Evolutionary conservation across 2,113 vertebrate genomes (phyloP).

Genomic region (Crotalus helleri): DNA sequence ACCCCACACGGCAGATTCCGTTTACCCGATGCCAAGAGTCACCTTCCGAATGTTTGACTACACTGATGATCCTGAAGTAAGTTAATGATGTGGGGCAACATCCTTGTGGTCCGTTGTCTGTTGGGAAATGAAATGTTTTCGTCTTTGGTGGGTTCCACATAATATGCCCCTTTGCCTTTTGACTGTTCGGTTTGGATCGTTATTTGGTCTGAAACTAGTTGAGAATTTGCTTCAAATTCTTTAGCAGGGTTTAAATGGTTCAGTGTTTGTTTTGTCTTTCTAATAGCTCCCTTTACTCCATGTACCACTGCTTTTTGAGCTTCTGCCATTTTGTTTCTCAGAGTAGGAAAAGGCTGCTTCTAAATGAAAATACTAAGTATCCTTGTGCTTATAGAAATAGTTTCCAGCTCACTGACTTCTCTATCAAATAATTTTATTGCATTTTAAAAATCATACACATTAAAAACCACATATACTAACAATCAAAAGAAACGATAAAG

Average conservation of each 20-base stretch:
- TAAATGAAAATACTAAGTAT: neutral
- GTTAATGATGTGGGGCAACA: neutral
- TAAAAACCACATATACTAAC: neutral
- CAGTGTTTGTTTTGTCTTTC: neutral
- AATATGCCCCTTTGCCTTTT: neutral
- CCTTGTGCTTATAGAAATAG: neutral
- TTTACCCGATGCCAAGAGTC: constrained; percentile 90
- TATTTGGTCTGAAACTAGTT: neutral
- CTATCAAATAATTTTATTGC: neutral
- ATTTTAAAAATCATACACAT: neutral
- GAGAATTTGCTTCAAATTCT: neutral
- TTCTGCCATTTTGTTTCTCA: neutral
- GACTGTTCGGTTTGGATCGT: neutral
- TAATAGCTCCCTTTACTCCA: too few relatives aligned
- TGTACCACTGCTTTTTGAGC: neutral
- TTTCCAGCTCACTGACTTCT: neutral
- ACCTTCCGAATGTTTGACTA: constrained; percentile 99
- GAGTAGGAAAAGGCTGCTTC: neutral
- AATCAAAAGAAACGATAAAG: neutral
- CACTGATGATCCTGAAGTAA: constrained; percentile 93
- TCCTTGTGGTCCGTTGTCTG: neutral
- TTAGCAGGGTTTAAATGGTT: neutral
- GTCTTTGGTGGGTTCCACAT: neutral
- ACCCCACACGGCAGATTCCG: constrained; percentile 85
- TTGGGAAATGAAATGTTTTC: neutral